Evolutionary conservation across 2,113 vertebrate species (phyloP).

Genomic region (Lepidothrix coronata): DNA sequence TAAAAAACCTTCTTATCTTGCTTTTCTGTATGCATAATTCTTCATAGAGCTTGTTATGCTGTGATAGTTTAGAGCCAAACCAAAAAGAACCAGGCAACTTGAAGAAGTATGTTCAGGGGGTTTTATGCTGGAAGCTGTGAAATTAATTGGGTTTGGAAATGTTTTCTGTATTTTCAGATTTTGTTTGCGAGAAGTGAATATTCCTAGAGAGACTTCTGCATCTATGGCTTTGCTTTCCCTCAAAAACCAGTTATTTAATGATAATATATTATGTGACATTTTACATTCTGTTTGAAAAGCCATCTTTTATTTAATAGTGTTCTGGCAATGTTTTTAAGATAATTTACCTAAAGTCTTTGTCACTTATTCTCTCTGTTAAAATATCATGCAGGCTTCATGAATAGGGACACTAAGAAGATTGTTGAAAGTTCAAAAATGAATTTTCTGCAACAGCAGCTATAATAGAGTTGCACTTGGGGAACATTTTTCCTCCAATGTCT

Average conservation of each 20-base stretch:
- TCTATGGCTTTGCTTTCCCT: neutral
- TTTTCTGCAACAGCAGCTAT: neutral
- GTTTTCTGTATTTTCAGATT: neutral
- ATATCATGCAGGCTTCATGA: neutral
- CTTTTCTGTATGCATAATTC: neutral
- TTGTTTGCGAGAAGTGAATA: neutral
- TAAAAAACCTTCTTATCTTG: neutral
- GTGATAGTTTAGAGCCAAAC: neutral
- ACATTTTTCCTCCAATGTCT: neutral
- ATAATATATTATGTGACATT: constrained; percentile 29
- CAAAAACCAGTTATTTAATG: neutral
- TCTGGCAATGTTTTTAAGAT: constrained; percentile 23
- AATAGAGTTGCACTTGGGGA: neutral
- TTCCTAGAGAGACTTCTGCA: neutral
- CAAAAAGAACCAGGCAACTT: neutral
- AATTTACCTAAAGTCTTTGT: constrained; percentile 26
- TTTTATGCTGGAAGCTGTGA: neutral
- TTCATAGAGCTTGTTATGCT: neutral
- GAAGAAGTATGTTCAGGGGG: neutral
- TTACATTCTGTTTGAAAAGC: constrained; percentile 44
- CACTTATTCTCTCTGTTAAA: neutral
- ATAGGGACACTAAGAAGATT: neutral
- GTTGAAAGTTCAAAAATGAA: neutral
- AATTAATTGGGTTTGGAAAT: constrained; percentile 15
- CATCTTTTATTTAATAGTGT: constrained; percentile 39